Evolutionary conservation across 1,140 invertebrate species (phyloP), one percentile per base, ranked within the genome.

Genomic region (Conopomorpha cramerella): DNA sequence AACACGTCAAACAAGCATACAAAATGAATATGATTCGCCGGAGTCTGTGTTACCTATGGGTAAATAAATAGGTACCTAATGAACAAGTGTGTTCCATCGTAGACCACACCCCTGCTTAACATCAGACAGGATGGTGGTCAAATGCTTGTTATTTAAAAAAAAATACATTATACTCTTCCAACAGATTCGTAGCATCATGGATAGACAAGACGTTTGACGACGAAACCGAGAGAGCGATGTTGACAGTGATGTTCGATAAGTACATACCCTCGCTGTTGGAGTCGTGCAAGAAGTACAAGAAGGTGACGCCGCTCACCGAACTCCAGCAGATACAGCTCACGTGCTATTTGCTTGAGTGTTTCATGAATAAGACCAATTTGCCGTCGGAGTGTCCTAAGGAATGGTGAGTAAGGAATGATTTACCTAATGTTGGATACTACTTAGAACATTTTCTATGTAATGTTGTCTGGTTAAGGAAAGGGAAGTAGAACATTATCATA

Each of bases 161-260:
- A 34, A 33, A 39, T 30, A 38, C 11, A 43, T 36, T 37, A 26
- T 19, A 11, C 25, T 35, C 16, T 36, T 25, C 15, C 31, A 10
- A 7, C 38, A 90, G 88, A 15, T 93, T 85, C 59, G 89, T 96
- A 1, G 84, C 89, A 4, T 95, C 92, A 30, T 98, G 95, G 96
- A 89, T 96, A 49, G 94, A 97, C 32, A 91, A 86, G 1, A 74
- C 82, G n/a, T 72, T 90, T 27, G 84, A 80, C 14, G 81, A 84
- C 31, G 79, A 84, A 42, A 79, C 81, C 0, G 90, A 92, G 61
- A 86, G 89, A 34, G 87, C 91, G 0, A 90, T 89, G 65, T 68
- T 98, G 27, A 87, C 86, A 3, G 86, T 95, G 7, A 79, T 98
- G 2, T 97, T 98, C 57, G 95, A 98, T 55, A 97, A 96, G 62